Evolutionary conservation across 23 tunicate species (phyloP), one percentile per base, ranked within the genome.

Genomic region (Styela plicata): DNA sequence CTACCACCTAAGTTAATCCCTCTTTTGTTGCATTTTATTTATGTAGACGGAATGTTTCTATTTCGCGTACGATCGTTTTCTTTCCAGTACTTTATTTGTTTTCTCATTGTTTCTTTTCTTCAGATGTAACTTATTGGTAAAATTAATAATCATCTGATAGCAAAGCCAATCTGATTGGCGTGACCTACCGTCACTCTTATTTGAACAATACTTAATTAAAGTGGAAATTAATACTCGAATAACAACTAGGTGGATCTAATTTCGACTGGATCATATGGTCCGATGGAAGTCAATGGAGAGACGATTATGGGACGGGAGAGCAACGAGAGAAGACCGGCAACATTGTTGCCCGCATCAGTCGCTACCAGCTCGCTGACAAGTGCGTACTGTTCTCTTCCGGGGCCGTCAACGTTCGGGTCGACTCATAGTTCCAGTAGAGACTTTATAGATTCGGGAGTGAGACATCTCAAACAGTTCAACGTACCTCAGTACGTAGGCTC

Each of bases 251-350:
- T 1, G 81, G 81, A 76, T 76, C 81, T 57, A 24, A 53, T 76
- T 76, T 76, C 81, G 5, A 23, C 81, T 53, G 53, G 81, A 52
- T 76, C 52, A 76, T 76, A 76, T 44, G 81, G 63, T 76, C 26
- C 66, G 81, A 76, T 76, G 81, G 81, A 67, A 53, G 81, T 76
- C 63, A 76, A 76, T 76, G 81, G 81, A 52, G 31, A n/a, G 36
- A 24, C 52, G 53, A 44, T 76, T 76, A 53, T 29, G 44, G 81
- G 37, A 44, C 52, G 81, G 44, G 53, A 53, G 66, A 57, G 64
- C 81, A 65, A 53, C 64, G 52, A 76, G 31, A 36, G 52, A 33
- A 36, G 81, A 36, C 25, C 28, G 36, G 37, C 77, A 27, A 76
- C 66, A 27, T 67, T 29, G 71, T 67, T 29, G 71, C 71, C 71